Evolutionary conservation across 2,888 invertebrate genomes (phyloP), one percentile per base, ranked within the genome.

Genomic region (Pelosia muscerda): DNA sequence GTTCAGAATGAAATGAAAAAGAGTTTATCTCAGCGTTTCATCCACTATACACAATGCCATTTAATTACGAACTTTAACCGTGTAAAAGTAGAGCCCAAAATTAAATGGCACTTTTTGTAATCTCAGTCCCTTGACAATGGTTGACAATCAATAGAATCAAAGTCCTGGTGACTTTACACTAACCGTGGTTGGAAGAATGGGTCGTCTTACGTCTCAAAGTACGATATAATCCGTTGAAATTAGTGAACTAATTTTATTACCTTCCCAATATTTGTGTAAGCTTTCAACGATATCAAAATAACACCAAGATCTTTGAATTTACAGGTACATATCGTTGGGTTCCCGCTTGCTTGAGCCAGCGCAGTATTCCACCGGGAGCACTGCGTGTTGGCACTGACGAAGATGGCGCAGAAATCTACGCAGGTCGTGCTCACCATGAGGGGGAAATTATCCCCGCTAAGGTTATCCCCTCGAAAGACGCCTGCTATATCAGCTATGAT

Each of bases 321-420:
- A 15, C 83, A 95, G 95, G 95, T 79, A 92, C 93, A 88, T 94
- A 94, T 85, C 92, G 93, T 86, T 95, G 95, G 95, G 94, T 95
- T 63, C 93, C 93, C 42, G 95, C 93, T 69, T 94, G 93, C 79
- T 82, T 92, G 71, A 94, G 93, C 85, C 94, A 94, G 84, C 90
- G 89, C 81, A 92, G 93, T 80, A 92, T 95, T 66, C 95, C 95
- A 0, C 94, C 94, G 2, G 95, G 95, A 8, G 95, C 95, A 2
- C 84, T 95, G 69, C 86, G 93, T 56, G 95, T 95, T 28, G 98
- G 98, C 26, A 95, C 95, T 2, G 98, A 98, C 83, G 89, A 89
- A 19, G 97, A 97, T 79, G 97, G 97, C 0, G 95, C 95, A 1
- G 93, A 95, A 63, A 97, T 98, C 81, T 98, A 96, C 86, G 96